Base-by-base conservation (phyloP, 2,113 vertebrate genomes). In the Equus przewalskii region DNA sequence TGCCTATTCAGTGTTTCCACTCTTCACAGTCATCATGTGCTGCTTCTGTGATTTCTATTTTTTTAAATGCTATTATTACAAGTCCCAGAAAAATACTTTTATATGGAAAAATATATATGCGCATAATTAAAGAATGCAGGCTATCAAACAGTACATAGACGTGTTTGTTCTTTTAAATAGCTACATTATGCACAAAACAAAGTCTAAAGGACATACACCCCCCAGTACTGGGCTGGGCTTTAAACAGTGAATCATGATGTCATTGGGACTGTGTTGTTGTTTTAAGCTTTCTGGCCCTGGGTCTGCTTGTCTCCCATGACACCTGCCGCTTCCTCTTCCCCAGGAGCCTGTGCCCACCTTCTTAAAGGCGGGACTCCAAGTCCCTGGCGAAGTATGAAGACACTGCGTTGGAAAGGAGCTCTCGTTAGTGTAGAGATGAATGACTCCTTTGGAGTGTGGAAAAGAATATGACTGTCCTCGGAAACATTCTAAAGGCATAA, bases 21-120 rank as follows among this genome's bases (percentile, higher is more conserved):
- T 36, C 80, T 33, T 21, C 26, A 4, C 4, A 60, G n/a, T 16
- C 26, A 60, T 30, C 8, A 0, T 9, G 16, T 0, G 3, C 36
- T 33, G n/a, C 30, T 78, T 41, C 44, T 18, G 24, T 4, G 13
- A 41, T 36, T 36, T 58, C 7, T 21, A 33, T 75, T 24, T 78
- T 73, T 75, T 7, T 26, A 22, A 80, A 58, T 54, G 36, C 5
- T 62, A 36, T 21, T 51, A 67, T 46, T 76, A 30, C 62, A 51
- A 90, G 69, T 56, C 67, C 41, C 58, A 83, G 41, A 62, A 83
- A 54, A 18, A 21, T 11, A 14, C 30, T 58, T 18, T 58, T n/a
- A 46, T 22, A 24, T 33, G 60, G 51, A 90, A 76, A 89, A 36
- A 41, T 54, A 10, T 19, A 33, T 44, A n/a, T n/a, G 58, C 9